A percentile compares a stretch with the other conserved stretches of the same genome.
Evolutionary conservation across 2,888 invertebrate genomes (phyloP).

Genomic region (Allophyes oxyacanthae): DNA sequence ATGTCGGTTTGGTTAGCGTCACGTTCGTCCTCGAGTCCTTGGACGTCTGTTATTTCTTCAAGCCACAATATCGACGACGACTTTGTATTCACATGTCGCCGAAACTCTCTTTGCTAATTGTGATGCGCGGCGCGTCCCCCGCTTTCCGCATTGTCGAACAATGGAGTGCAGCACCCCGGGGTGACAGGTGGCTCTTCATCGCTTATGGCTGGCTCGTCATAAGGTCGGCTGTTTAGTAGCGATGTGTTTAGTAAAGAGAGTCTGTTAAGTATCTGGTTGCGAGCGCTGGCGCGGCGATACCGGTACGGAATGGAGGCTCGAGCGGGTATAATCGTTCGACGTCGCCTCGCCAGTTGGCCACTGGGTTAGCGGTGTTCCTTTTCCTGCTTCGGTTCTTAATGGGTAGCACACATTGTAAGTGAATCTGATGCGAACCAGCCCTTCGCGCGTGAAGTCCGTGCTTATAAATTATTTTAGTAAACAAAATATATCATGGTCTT

Average conservation of each 20-base stretch:
- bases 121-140: constrained; percentile 80
- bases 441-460: constrained; percentile 24
- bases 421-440: constrained; percentile 62
- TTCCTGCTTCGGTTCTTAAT: constrained; percentile 85
- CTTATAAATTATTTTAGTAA: constrained; percentile 18
- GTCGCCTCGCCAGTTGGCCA: constrained; percentile 86
- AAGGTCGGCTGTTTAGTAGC: constrained; percentile 61
- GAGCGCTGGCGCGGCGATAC: constrained; percentile 78
- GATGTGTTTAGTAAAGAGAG: constrained; percentile 68
- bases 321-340: constrained; percentile 78
- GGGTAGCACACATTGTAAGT: constrained; percentile 70
- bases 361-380: constrained; percentile 88
- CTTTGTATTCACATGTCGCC: constrained; percentile 84
- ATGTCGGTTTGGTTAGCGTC: constrained; percentile 63
- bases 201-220: constrained; percentile 64
- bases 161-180: constrained; percentile 79
- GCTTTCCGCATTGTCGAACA: constrained; percentile 85
- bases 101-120: constrained; percentile 86
- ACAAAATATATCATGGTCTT: constrained; percentile 2
- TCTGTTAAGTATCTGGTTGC: constrained; percentile 68
- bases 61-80: constrained; percentile 70
- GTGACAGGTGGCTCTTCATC: constrained; percentile 76
- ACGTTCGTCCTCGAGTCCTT: constrained; percentile 78
- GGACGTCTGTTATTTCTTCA: constrained; percentile 71
- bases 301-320: constrained; percentile 83